Evolutionary conservation across 2,113 vertebrate genomes (phyloP).

Genomic region (Herpetotheres cachinnans): DNA sequence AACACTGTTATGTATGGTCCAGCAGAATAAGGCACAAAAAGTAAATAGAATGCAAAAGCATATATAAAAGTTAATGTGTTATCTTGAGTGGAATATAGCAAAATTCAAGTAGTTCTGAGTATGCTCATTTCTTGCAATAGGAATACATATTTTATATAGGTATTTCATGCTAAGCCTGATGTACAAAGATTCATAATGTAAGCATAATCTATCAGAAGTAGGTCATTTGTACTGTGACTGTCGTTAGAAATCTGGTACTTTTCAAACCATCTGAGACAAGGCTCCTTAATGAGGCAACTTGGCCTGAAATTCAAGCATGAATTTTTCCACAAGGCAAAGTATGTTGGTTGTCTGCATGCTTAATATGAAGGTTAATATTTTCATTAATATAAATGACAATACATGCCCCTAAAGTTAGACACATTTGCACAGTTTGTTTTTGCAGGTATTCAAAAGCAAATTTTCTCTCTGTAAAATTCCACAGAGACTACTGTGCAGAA

Average conservation of each 20-base stretch:
- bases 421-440: background rate
- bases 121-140: conserved; percentile 32
- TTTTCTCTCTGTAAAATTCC: background rate
- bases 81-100: conserved; percentile 46
- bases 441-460: background rate
- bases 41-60: conserved; percentile 66
- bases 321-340: background rate
- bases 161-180: conserved; percentile 44
- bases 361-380: background rate
- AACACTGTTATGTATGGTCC: conserved; percentile 54
- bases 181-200: background rate
- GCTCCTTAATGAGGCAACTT: background rate
- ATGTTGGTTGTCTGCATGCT: background rate
- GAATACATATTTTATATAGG: conserved; percentile 34
- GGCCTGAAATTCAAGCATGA: background rate
- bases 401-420: background rate
- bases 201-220: background rate
- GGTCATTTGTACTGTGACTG: background rate
- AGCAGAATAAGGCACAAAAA: conserved; percentile 69
- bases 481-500: background rate
- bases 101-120: conserved; percentile 69
- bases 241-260: background rate
- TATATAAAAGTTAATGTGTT: conserved; percentile 50
- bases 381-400: background rate
- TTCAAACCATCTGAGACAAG: conserved; percentile 4